These are phyloP conservation scores for Drosophila nr. perissopoda DNA, from an alignment of 2,888 invertebrate genomes.

Conservation along the genomic window DNA sequence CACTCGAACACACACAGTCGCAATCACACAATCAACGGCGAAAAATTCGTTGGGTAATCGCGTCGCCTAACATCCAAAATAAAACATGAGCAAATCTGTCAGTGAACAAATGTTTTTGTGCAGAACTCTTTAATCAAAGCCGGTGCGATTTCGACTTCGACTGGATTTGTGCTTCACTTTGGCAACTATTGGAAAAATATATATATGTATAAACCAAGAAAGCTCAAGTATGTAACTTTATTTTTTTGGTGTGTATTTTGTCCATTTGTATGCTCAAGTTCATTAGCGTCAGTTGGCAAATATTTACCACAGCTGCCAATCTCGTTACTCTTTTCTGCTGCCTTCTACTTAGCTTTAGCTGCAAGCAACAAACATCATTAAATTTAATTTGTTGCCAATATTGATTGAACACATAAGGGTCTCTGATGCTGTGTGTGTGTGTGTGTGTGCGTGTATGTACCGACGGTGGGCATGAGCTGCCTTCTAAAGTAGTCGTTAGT, in stretches of 20 bases:
- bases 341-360: slow-evolving; percentile 49
- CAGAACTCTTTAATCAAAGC: slow-evolving; percentile 68
- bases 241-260: slow-evolving; percentile 23
- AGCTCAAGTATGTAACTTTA: neutral
- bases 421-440: slow-evolving; percentile 3
- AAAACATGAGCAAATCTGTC: slow-evolving; percentile 40
- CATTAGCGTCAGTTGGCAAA: slow-evolving; percentile 80
- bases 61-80: slow-evolving; percentile 39
- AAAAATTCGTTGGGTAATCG: slow-evolving; percentile 73
- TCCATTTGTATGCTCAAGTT: slow-evolving; percentile 75
- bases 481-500: neutral
- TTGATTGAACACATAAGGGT: slow-evolving; percentile 55
- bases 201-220: slow-evolving; percentile 9
- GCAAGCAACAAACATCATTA: slow-evolving; percentile 74
- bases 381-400: slow-evolving; percentile 79
- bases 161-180: slow-evolving; percentile 9
- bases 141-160: slow-evolving; percentile 8
- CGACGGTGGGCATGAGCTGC: neutral
- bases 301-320: slow-evolving; percentile 73
- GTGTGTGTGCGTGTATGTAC: neutral
- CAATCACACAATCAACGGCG: slow-evolving; percentile 68
- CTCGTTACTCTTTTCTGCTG: slow-evolving; percentile 33
- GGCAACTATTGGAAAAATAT: slow-evolving; percentile 46
- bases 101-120: slow-evolving; percentile 50
- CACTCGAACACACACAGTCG: neutral